Evolutionary conservation across 2,888 invertebrate genomes (phyloP).

Genomic region (Tetanocera ferruginea): DNA sequence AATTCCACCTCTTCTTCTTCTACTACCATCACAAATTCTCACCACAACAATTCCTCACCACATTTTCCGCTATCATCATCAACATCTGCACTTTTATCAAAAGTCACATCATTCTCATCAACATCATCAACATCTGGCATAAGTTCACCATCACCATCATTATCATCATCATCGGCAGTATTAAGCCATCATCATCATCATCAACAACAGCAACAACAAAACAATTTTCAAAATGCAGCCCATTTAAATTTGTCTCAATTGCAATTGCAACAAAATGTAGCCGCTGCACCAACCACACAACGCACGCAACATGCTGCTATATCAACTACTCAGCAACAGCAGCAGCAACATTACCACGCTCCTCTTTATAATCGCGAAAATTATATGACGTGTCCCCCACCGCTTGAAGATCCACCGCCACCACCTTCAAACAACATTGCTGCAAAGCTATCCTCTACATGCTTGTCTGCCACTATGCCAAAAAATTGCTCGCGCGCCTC

Average conservation of each 20-base stretch:
- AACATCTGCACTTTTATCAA: conserved; percentile 65
- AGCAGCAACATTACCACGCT: conserved; percentile 52
- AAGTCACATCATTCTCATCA: conserved; percentile 63
- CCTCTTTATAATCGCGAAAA: conserved; percentile 58
- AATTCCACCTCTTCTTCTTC: conserved; percentile 54
- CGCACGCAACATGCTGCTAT: conserved; percentile 53
- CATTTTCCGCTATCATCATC: conserved; percentile 67
- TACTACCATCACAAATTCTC: conserved; percentile 42
- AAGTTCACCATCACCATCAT: conserved; percentile 53
- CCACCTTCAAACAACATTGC: conserved; percentile 55
- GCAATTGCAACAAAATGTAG: conserved; percentile 57
- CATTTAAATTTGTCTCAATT: conserved; percentile 62
- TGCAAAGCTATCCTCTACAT: neutral
- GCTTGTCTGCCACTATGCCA: conserved; percentile 63
- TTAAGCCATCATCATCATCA: conserved; percentile 49
- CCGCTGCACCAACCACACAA: conserved; percentile 56
- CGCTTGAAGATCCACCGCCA: conserved; percentile 68
- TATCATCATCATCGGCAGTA: conserved; percentile 65
- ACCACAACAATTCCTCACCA: conserved; percentile 64
- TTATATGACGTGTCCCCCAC: conserved; percentile 65
- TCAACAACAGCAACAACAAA: conserved; percentile 48
- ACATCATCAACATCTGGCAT: conserved; percentile 53
- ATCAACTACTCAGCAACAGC: conserved; percentile 51
- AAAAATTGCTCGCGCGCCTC: conserved; percentile 52
- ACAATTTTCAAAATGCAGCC: conserved; percentile 52